A percentile compares a stretch with the other conserved stretches of the same genome.
These are phyloP conservation scores for Eulacestoma nigropectus DNA, from an alignment of 2,113 vertebrate species.

Conservation along the genomic window DNA sequence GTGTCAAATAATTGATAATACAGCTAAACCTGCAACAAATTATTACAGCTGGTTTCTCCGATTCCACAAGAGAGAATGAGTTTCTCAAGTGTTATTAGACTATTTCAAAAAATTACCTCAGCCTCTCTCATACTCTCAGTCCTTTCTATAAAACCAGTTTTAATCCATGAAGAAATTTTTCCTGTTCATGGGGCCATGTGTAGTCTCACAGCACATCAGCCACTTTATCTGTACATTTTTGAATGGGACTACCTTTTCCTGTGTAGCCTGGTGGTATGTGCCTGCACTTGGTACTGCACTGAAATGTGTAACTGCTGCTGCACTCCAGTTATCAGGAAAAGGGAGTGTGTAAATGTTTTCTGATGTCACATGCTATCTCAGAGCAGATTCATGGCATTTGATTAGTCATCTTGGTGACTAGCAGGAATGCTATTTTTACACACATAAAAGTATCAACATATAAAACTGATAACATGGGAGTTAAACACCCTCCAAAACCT, in stretches of 20 bases:
- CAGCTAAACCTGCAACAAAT: not conserved
- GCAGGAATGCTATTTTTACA: not conserved
- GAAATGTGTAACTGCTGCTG: not conserved
- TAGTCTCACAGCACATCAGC: not conserved
- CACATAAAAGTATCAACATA: not conserved
- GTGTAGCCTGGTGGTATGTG: not conserved
- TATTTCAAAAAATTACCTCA: not conserved
- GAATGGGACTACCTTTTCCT: not conserved
- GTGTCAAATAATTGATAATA: not conserved
- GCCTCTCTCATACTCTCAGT: not conserved
- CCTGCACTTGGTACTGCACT: not conserved
- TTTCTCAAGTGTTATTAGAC: not conserved
- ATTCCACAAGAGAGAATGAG: not conserved
- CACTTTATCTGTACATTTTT: not conserved
- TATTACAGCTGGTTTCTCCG: not conserved
- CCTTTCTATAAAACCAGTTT: not conserved
- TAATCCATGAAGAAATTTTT: not conserved
- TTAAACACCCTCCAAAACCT: not conserved
- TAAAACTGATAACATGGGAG: not conserved
- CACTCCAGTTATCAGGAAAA: not conserved
- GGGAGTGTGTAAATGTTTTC: not conserved
- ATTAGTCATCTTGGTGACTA: not conserved
- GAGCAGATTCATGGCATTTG: not conserved
- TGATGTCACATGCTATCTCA: not conserved
- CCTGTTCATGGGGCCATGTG: fast-evolving